Percentiles rank a stretch among this genome's conserved stretches.
Conservation (phyloP, 23 tunicate species). For the Styela clava region DNA sequence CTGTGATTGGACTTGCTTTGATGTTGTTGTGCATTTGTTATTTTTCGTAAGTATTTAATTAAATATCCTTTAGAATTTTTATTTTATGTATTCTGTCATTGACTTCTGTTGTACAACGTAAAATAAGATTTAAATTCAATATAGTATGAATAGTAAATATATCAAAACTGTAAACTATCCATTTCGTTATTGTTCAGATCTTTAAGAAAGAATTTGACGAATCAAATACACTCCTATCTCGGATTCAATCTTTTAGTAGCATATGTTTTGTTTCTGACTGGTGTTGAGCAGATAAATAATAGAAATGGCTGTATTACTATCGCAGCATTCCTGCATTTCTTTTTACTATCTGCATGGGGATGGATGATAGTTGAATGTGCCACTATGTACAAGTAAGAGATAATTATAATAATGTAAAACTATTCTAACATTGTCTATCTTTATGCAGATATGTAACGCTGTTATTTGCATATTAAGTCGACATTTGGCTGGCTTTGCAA, state of each 20-base stretch:
- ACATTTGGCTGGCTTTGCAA: too few relatives aligned
- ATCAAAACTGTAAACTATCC: too few relatives aligned
- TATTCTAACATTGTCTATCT: too few relatives aligned
- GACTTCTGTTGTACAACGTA: too few relatives aligned
- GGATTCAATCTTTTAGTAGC: slow-evolving; percentile 32
- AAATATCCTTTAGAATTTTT: too few relatives aligned
- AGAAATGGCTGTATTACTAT: slow-evolving; percentile 35
- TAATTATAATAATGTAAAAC: too few relatives aligned
- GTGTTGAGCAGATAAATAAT: slow-evolving; percentile 30
- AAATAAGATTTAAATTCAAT: too few relatives aligned
- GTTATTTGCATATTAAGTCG: too few relatives aligned
- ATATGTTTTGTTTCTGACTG: slow-evolving; percentile 37
- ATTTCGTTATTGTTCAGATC: too few relatives aligned
- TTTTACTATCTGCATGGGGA: slow-evolving; percentile 57
- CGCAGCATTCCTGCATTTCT: slow-evolving; percentile 43
- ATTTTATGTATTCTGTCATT: too few relatives aligned
- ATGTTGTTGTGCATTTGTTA: slow-evolving; percentile 8
- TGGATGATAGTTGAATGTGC: slow-evolving; percentile 62
- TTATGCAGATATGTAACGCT: too few relatives aligned
- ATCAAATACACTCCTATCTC: slow-evolving; percentile 32
- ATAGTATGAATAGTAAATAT: too few relatives aligned
- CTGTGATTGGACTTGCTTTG: slow-evolving; percentile 28
- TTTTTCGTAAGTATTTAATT: not conserved
- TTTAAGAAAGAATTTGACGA: not conserved
- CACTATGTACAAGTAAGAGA: slow-evolving; percentile 62